Conservation (phyloP, 2,797 vertebrate genomes). For the Pseudomugil gertrudae region DNA sequence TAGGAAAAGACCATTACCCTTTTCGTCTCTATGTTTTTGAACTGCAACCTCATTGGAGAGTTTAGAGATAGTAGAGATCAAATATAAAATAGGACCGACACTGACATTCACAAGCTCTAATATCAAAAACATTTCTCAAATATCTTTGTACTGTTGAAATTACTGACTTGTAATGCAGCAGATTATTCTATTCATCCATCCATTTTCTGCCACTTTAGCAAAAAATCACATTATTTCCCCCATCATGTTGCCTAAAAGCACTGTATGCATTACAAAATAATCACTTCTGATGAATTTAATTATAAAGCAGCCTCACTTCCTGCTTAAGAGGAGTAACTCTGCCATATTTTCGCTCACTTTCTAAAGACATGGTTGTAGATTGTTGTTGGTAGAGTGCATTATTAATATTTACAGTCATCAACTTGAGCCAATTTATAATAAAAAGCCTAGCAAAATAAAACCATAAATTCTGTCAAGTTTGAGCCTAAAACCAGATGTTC, state of each 20-base stretch:
- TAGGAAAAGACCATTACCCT: background rate
- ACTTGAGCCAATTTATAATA: too few relatives aligned
- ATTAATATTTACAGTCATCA: background rate
- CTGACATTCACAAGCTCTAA: background rate
- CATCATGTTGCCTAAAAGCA: background rate
- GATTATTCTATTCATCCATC: too few relatives aligned
- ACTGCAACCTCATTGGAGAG: background rate
- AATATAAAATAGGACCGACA: background rate
- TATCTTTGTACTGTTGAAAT: background rate
- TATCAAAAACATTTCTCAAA: background rate
- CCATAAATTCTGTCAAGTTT: background rate
- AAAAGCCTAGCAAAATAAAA: too few relatives aligned
- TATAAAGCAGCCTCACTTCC: background rate
- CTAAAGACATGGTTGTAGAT: background rate
- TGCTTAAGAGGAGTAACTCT: background rate
- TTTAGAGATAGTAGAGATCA: background rate
- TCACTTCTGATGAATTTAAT: background rate
- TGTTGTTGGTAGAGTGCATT: background rate
- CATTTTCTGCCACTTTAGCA: too few relatives aligned
- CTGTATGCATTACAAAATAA: background rate
- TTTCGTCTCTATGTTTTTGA: background rate
- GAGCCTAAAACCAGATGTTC: background rate
- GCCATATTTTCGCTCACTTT: background rate
- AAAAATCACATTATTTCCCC: too few relatives aligned
- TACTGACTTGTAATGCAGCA: background rate